Evolutionary conservation across 2,113 vertebrate species (phyloP), one percentile per base, ranked within the genome.

Genomic region (Brachyhypopomus gauderio): DNA sequence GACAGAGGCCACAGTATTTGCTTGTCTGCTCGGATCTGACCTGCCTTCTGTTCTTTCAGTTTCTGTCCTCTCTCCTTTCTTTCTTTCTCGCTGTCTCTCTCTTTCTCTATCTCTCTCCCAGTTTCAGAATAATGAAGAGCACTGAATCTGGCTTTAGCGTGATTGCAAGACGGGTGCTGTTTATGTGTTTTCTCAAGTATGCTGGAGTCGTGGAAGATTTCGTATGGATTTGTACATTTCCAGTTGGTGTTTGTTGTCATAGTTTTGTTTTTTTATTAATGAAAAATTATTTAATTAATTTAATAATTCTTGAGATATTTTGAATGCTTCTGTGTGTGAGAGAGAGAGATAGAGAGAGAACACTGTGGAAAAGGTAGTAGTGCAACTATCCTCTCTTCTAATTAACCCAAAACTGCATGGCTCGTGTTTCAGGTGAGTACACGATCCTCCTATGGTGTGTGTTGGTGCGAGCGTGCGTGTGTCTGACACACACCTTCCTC

Each of bases 401-500:
- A 52, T 52, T 52, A 52, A 12, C 2, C 45, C 45, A 8, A 41
- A 41, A 41, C 9, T 52, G 45, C 3, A 3, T 52, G 45, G 45
- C 45, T 52, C 45, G 3, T 12, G 45, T 52, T 14, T 52, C 45
- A 52, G 2, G 11, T 52, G 45, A 52, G 45, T 60, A 19, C 4
- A 2, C 52, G 8, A 14, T 19, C 56, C 5, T 58, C 56, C 56
- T n/a, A 5, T 58, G 56, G 23, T n/a, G 63, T 75, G 71, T 78
- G 63, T 75, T 16, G 27, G 67, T 25, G 59, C 66, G 58, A 48
- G 45, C 23, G 27, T 71, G 45, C 7, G 3, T 27, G 4, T 0
- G 30, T 6, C 9, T 2, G n/a, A n/a, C 25, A 4, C 11, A 4
- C 85, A 98, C 97, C 96, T 98, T 99, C 75, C 97, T 92, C 89